phyloP scores from a whole-genome alignment of 92 coral and sea anemone genomes.

The Parazoanthus darwini region DNA sequence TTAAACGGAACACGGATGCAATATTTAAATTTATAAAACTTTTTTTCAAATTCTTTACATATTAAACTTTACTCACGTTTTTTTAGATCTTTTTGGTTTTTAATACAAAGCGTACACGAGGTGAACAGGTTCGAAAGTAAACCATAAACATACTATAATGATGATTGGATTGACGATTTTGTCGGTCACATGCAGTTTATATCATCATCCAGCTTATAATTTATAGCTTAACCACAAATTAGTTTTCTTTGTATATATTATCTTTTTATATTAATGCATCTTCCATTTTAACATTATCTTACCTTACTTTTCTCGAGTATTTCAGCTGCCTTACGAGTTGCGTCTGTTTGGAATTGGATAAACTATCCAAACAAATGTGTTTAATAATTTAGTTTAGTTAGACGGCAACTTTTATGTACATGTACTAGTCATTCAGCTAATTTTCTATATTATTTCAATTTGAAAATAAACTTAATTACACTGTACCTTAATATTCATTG shows the following conservation, averaged over 20 bases:
- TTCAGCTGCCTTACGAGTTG: constrained; percentile 95
- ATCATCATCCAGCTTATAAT: neutral
- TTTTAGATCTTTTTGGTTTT: too few relatives aligned
- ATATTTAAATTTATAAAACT: too few relatives aligned
- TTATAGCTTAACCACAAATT: too few relatives aligned
- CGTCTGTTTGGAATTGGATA: constrained; percentile 89
- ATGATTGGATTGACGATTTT: too few relatives aligned
- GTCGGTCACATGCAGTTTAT: neutral
- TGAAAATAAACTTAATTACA: too few relatives aligned
- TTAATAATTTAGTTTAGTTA: neutral
- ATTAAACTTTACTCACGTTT: too few relatives aligned
- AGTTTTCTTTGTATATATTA: too few relatives aligned
- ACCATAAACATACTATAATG: too few relatives aligned
- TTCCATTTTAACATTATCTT: neutral
- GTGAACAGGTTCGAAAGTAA: neutral
- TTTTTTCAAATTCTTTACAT: too few relatives aligned
- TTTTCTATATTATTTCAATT: neutral
- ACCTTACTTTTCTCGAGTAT: constrained; percentile 96
- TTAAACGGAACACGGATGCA: too few relatives aligned
- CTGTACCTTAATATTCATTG: too few relatives aligned
- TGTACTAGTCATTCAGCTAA: neutral
- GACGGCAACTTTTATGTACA: neutral
- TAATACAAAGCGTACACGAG: neutral
- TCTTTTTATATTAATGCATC: neutral
- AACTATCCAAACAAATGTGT: constrained; percentile 58